These are phyloP conservation scores for Syngnathus floridae DNA, from an alignment of 2,113 vertebrate genomes.

Conservation along the genomic window DNA sequence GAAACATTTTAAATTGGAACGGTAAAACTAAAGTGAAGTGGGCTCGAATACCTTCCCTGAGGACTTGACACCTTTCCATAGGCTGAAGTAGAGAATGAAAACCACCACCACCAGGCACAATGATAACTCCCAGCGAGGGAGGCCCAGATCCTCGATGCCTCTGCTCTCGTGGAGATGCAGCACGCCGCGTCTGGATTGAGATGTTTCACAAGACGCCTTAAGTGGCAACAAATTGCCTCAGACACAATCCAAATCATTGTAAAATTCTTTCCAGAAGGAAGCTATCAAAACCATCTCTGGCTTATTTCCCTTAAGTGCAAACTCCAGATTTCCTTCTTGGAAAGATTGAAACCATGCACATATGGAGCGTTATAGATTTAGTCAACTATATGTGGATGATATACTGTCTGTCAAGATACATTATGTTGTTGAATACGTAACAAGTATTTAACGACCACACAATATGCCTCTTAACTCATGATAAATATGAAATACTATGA, in stretches of 20 bases:
- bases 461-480: not conserved
- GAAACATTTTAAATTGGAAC: not conserved
- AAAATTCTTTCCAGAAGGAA: not conserved
- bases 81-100: conserved; percentile 90
- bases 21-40: not conserved
- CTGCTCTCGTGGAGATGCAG: conserved; percentile 85
- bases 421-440: not conserved
- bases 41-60: conserved; percentile 85
- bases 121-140: conserved; percentile 85
- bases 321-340: not conserved
- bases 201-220: not conserved
- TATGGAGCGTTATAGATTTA: not conserved
- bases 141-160: conserved; percentile 85
- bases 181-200: conserved; percentile 77
- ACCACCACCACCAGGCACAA: conserved; percentile 87
- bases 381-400: not conserved
- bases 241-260: not conserved
- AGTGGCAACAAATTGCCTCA: not conserved
- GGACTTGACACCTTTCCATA: conserved; percentile 98
- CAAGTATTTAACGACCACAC: not conserved
- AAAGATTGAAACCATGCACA: not conserved
- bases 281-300: not conserved
- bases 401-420: not conserved
- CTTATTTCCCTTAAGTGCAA: not conserved
- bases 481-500: not conserved